Evolutionary conservation across 2,888 invertebrate genomes (phyloP), one percentile per base, ranked within the genome.

Genomic region (Tridacna gigas): DNA sequence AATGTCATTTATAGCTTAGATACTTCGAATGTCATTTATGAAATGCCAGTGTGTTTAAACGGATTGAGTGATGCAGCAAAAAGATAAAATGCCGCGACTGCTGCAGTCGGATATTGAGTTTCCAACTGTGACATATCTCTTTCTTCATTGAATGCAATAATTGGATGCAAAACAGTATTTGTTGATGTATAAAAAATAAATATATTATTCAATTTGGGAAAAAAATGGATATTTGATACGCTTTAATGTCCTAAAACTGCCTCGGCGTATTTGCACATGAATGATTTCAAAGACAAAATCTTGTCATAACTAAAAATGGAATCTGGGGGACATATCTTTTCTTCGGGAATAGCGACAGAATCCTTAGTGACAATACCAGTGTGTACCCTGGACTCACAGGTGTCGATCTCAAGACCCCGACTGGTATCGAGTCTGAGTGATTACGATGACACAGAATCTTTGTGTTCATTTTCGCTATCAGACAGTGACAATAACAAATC

Each of bases 401-500:
- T 47, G 22, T 22, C 47, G 51, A 51, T 51, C 25, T 18, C 15
- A 18, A 47, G 66, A 28, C 66, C 22, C 12, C 48, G 65, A 18
- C 45, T n/a, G 20, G 45, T 77, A 26, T 37, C 65, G 0, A 82
- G 67, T 22, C 12, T 60, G 5, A 74, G 77, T 65, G 86, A 82
- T 66, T 67, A 47, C 37, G 86, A 87, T 67, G 87, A 87, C 15
- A 51, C 74, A 13, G 84, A 84, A 47, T 84, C 87, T 11, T 45
- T 81, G 12, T 69, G 61, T 67, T 84, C 84, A 1, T 80, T 66
- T 26, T 60, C 73, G 9, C 60, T 63, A 25, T 77, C 87, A 15
- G 91, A 90, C 78, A 89, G 83, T 75, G 90, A 90, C 45, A 63
- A 74, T 0, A 37, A 37, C 37, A 91, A 89, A 0, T 90, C 91